Conservation (phyloP, 2,888 invertebrate species). For the Dicyrtoma fusca region DNA sequence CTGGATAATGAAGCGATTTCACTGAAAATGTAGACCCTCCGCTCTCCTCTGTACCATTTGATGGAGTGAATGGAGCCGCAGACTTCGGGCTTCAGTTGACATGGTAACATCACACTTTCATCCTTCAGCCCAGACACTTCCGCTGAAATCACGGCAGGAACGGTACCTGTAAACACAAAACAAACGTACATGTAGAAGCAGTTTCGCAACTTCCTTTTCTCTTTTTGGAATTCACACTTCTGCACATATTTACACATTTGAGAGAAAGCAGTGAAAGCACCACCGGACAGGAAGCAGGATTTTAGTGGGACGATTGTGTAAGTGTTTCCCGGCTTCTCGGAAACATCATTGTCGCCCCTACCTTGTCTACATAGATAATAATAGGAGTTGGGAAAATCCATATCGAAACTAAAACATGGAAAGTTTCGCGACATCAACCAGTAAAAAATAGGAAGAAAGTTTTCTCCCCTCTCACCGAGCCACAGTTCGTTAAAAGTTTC, state of each 20-base stretch:
- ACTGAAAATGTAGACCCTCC: conserved; percentile 76
- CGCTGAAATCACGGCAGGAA: conserved; percentile 58
- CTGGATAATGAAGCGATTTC: conserved; percentile 69
- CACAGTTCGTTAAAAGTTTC: conserved; percentile 37
- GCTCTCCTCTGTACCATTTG: conserved; percentile 78
- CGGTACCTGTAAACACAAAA: neutral
- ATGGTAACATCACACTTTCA: conserved; percentile 71
- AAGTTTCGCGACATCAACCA: conserved; percentile 10
- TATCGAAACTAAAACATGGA: neutral
- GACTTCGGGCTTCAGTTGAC: conserved; percentile 69
- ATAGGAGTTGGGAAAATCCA: too few relatives aligned
- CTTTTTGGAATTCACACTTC: too few relatives aligned
- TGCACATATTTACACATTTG: too few relatives aligned
- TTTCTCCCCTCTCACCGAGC: too few relatives aligned
- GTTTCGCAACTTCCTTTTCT: neutral
- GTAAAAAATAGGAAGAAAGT: neutral
- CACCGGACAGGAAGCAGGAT: too few relatives aligned
- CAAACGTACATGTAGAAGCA: neutral
- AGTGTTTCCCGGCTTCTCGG: too few relatives aligned
- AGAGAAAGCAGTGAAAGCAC: too few relatives aligned
- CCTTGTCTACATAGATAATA: too few relatives aligned
- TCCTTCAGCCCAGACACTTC: conserved; percentile 72
- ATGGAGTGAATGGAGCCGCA: conserved; percentile 81
- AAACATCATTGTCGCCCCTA: neutral
- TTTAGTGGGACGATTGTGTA: too few relatives aligned